Evolutionary conservation across 1,140 invertebrate genomes (phyloP).

Genomic region (Cydia fagiglandana): DNA sequence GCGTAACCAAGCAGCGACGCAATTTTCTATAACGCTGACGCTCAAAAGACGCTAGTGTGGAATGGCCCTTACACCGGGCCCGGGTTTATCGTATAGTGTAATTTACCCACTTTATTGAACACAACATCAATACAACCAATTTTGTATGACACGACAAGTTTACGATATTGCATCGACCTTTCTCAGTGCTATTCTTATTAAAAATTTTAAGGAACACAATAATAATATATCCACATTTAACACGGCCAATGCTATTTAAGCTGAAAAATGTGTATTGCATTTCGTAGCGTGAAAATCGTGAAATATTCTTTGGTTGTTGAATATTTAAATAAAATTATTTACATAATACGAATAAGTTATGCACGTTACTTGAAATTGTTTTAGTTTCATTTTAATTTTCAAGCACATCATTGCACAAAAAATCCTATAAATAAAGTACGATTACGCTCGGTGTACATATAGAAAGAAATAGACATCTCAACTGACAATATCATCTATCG

Average conservation of each 20-base stretch:
- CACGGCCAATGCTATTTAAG: neutral
- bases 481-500: no score
- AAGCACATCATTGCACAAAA: neutral
- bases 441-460: neutral
- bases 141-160: neutral
- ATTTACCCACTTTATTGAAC: neutral
- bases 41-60: no score
- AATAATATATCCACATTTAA: neutral
- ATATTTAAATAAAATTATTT: neutral
- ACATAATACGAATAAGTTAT: neutral
- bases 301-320: conserved; percentile 1
- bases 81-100: neutral
- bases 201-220: neutral
- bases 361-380: no score
- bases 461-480: no score
- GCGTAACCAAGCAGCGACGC: no score
- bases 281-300: neutral
- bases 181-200: neutral
- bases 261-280: neutral
- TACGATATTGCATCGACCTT: neutral
- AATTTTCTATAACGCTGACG: no score
- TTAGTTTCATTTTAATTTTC: neutral
- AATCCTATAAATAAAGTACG: neutral
- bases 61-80: no score
- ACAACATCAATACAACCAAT: conserved; percentile 9